phyloP scores from a whole-genome alignment of 2,888 invertebrate species.

The Athetis lepigone region DNA sequence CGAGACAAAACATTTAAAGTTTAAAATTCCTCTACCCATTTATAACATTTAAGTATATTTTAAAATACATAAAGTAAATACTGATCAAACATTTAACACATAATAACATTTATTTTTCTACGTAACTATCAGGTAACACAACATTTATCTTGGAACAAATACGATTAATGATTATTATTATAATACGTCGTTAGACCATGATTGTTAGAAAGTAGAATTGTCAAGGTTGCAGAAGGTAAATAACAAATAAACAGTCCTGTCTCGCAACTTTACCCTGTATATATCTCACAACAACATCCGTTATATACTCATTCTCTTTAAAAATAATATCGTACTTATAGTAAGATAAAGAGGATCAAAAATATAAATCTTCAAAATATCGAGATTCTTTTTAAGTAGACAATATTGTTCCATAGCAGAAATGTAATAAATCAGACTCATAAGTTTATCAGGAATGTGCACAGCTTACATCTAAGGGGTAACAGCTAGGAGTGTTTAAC shows the following conservation, averaged over 20 bases:
- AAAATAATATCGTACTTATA: constrained; percentile 85
- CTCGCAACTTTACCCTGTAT: constrained; percentile 86
- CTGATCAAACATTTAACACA: constrained; percentile 87
- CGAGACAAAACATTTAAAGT: constrained; percentile 80
- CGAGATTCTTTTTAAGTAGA: constrained; percentile 85
- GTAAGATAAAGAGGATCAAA: constrained; percentile 87
- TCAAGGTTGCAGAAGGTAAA: constrained; percentile 70
- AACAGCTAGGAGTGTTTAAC: constrained; percentile 78
- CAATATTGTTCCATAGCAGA: constrained; percentile 86
- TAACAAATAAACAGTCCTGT: constrained; percentile 66
- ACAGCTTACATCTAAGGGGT: constrained; percentile 84
- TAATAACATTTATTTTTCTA: constrained; percentile 77
- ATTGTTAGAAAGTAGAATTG: constrained; percentile 70
- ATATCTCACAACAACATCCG: constrained; percentile 82
- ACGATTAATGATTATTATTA: constrained; percentile 53
- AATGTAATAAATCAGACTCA: constrained; percentile 89
- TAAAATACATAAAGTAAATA: constrained; percentile 83
- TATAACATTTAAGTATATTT: constrained; percentile 79
- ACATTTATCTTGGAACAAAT: constrained; percentile 79
- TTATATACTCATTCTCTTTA: constrained; percentile 74
- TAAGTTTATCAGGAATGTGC: constrained; percentile 87
- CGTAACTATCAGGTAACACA: constrained; percentile 82
- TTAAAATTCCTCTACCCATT: constrained; percentile 80
- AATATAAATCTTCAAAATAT: constrained; percentile 89
- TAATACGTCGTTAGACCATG: constrained; percentile 55